A percentile compares a stretch with the other conserved stretches of the same genome.
phyloP scores from a whole-genome alignment of 2,113 vertebrate genomes.

The Istiophorus platypterus region DNA sequence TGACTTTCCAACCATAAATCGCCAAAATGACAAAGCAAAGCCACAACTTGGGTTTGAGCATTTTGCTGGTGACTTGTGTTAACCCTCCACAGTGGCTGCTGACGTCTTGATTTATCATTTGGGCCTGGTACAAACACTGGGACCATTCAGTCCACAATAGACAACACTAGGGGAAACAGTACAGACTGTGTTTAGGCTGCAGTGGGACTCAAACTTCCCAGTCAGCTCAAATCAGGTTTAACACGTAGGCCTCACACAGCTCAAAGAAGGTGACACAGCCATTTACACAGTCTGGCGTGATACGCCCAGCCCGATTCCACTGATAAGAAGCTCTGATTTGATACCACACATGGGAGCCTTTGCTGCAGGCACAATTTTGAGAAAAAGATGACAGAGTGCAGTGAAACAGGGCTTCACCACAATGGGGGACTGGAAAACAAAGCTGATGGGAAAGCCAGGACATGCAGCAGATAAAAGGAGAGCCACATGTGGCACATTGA shows the following conservation, averaged over 20 bases:
- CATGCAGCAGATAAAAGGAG: slow-evolving; percentile 15
- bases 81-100: background rate
- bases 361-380: background rate
- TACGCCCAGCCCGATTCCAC: slow-evolving; percentile 22
- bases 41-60: background rate
- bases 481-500: background rate
- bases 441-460: slow-evolving; percentile 1
- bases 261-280: slow-evolving; percentile 48
- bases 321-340: slow-evolving; percentile 34
- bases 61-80: background rate
- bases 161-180: slow-evolving; percentile 36
- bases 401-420: slow-evolving; percentile 2
- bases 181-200: slow-evolving; percentile 57
- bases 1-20: background rate
- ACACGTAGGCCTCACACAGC: slow-evolving; percentile 26
- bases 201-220: slow-evolving; percentile 53
- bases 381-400: slow-evolving; percentile 6
- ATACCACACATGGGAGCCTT: slow-evolving; percentile 24
- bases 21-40: background rate
- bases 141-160: slow-evolving; percentile 39
- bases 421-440: slow-evolving; percentile 4
- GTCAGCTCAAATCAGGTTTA: slow-evolving; percentile 54
- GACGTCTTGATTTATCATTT: slow-evolving; percentile 1
- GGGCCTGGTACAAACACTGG: slow-evolving; percentile 24
- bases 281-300: slow-evolving; percentile 8